Evolutionary conservation across 2,797 vertebrate species (phyloP).

Genomic region (Holocentrus rufus): DNA sequence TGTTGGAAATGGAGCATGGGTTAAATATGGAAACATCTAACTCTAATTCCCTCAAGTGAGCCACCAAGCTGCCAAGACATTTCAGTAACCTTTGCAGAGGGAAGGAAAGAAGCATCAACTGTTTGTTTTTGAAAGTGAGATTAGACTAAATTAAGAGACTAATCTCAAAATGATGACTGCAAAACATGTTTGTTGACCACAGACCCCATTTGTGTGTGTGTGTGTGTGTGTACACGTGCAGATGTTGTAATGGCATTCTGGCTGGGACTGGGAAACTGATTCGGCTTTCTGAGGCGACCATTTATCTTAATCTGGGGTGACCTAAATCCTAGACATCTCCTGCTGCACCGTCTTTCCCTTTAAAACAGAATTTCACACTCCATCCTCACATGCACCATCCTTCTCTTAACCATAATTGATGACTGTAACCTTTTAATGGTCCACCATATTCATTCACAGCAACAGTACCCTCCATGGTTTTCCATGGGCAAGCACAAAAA

Average conservation of each 20-base stretch:
- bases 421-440: constrained; percentile 87
- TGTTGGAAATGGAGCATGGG: constrained; percentile 70
- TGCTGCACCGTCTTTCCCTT: constrained; percentile 75
- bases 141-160: constrained; percentile 70
- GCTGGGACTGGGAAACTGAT: constrained; percentile 74
- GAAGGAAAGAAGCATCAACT: constrained; percentile 28
- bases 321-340: constrained; percentile 83
- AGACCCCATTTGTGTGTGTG: constrained; percentile 23
- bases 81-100: constrained; percentile 56
- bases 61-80: constrained; percentile 48
- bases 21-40: constrained; percentile 72
- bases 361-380: constrained; percentile 79
- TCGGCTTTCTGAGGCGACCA: constrained; percentile 75
- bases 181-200: constrained; percentile 73
- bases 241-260: constrained; percentile 70
- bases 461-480: constrained; percentile 71
- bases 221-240: constrained; percentile 25
- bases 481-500: constrained; percentile 58
- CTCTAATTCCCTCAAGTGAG: constrained; percentile 67
- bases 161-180: constrained; percentile 62
- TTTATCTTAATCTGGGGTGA: constrained; percentile 86
- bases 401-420: constrained; percentile 87
- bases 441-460: constrained; percentile 79
- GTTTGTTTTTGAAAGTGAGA: constrained; percentile 34
- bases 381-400: constrained; percentile 76